Conservation (phyloP, 2,797 vertebrate genomes). For the Mycteria americana region DNA sequence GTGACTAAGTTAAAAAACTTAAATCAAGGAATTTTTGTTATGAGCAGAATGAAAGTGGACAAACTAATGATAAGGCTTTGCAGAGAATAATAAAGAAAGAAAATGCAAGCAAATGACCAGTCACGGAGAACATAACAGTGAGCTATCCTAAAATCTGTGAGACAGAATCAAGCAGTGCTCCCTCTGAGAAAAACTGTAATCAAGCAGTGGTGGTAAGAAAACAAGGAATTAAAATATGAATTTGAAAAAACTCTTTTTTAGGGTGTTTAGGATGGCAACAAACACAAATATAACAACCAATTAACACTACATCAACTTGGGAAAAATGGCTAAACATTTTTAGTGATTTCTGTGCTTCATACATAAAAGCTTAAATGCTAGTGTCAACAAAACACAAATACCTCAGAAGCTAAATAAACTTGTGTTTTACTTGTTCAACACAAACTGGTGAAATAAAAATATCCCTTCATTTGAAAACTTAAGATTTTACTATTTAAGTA, state of each 20-base stretch:
- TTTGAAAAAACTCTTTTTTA: neutral
- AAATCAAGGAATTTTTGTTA: neutral
- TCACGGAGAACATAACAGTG: neutral
- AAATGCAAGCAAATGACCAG: neutral
- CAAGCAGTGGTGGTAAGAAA: neutral
- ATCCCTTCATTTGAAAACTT: neutral
- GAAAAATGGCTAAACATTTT: neutral
- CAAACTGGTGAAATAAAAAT: neutral
- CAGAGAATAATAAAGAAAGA: neutral
- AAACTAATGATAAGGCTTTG: neutral
- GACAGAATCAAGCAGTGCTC: neutral
- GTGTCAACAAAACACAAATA: neutral
- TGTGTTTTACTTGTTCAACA: neutral
- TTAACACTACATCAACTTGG: neutral
- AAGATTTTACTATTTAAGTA: neutral
- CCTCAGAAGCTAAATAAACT: neutral
- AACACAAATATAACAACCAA: neutral
- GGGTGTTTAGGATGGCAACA: neutral
- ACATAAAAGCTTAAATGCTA: neutral
- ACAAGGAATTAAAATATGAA: neutral
- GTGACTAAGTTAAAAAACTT: neutral
- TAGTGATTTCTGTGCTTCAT: neutral
- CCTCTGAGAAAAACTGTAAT: neutral
- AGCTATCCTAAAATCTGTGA: neutral
- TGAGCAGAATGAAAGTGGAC: neutral